These are phyloP conservation scores for Bostrychus sinensis DNA, from an alignment of 2,113 vertebrate species.

Conservation along the genomic window DNA sequence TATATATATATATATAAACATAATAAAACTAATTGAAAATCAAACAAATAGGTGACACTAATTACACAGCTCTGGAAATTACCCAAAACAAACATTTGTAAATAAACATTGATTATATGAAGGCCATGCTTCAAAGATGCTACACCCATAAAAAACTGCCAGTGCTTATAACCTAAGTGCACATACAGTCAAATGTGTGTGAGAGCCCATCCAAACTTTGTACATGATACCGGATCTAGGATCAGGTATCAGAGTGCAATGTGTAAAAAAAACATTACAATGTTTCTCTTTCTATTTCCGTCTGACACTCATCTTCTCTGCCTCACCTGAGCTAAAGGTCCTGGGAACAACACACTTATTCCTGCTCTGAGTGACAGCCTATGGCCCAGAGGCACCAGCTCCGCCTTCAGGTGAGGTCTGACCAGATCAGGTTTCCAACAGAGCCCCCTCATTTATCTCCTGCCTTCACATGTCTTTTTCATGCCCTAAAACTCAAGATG, in stretches of 20 bases:
- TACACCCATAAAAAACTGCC: neutral
- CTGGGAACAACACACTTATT: constrained; percentile 73
- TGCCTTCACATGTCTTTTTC: constrained; percentile 19
- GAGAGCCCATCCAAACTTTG: constrained; percentile 25
- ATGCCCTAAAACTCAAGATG: neutral
- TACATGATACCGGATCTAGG: constrained; percentile 24
- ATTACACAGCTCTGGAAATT: neutral
- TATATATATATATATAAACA: neutral
- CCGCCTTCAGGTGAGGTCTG: constrained; percentile 69
- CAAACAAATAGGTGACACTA: neutral
- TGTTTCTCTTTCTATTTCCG: constrained; percentile 21
- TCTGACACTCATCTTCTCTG: constrained; percentile 37
- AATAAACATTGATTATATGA: neutral
- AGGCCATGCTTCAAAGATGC: neutral
- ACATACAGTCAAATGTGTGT: neutral
- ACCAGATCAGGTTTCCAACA: constrained; percentile 62
- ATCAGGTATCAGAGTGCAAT: constrained; percentile 26
- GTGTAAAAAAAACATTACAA: constrained; percentile 33
- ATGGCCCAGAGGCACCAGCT: constrained; percentile 53
- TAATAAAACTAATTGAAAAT: too few relatives aligned
- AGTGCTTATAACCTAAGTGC: neutral
- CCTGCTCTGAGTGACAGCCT: constrained; percentile 59
- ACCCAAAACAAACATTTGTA: neutral
- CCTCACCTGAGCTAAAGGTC: constrained; percentile 71
- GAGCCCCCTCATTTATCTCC: constrained; percentile 35